Conservation (phyloP, 2,888 invertebrate species). For the Diaperis boleti region DNA sequence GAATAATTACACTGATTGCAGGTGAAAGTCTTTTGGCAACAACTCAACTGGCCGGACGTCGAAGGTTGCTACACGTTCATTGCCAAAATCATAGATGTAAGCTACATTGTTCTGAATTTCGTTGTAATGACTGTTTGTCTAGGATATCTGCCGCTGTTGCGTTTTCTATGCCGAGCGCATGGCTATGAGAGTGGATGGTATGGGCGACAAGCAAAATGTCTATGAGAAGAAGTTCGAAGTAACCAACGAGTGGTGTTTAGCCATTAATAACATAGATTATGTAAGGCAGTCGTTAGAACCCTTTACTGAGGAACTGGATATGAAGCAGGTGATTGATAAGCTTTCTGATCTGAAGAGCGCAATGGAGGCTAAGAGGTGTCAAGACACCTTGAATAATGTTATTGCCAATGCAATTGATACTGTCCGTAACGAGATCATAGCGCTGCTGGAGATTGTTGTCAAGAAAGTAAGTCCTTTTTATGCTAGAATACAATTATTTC, state of each 20-base stretch:
- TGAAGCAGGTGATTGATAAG: slow-evolving; percentile 79
- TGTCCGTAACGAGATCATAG: slow-evolving; percentile 88
- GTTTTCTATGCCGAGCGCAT: slow-evolving; percentile 92
- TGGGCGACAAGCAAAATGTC: slow-evolving; percentile 71
- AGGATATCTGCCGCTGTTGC: slow-evolving; percentile 94
- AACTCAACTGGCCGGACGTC: slow-evolving; percentile 94
- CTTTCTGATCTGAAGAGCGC: slow-evolving; percentile 81
- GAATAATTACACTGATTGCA: slow-evolving; percentile 66
- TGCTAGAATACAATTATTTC: too few relatives aligned
- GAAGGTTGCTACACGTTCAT: slow-evolving; percentile 93
- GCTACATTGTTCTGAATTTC: slow-evolving; percentile 59
- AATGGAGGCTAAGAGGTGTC: slow-evolving; percentile 84
- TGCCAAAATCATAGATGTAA: slow-evolving; percentile 92
- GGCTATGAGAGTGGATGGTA: slow-evolving; percentile 79
- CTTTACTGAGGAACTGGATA: slow-evolving; percentile 86
- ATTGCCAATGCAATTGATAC: slow-evolving; percentile 91
- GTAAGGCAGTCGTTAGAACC: slow-evolving; percentile 88
- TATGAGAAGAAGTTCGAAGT: slow-evolving; percentile 83
- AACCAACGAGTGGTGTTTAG: slow-evolving; percentile 91
- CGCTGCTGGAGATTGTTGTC: slow-evolving; percentile 86
- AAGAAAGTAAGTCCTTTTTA: slow-evolving; percentile 79
- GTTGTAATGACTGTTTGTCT: slow-evolving; percentile 31
- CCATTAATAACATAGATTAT: slow-evolving; percentile 97
- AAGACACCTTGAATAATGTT: slow-evolving; percentile 83
- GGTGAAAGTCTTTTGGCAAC: slow-evolving; percentile 98